Percentiles rank a stretch among this genome's conserved stretches.
phyloP scores from a whole-genome alignment of 2,113 vertebrate genomes.

The Alligator sinensis region DNA sequence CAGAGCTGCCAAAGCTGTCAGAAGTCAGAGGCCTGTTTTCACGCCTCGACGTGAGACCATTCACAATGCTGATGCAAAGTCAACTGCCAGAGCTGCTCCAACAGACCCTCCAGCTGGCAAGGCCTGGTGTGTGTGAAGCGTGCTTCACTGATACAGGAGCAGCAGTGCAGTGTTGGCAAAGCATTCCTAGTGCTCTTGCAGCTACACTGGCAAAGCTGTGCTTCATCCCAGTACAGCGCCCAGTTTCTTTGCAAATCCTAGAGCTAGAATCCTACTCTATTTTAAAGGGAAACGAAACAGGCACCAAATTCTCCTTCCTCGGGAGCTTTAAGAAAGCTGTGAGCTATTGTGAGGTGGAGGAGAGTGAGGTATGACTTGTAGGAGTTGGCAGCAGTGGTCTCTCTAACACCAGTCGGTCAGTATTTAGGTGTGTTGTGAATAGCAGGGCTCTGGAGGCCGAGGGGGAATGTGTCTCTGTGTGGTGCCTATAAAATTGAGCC shows the following conservation, averaged over 20 bases:
- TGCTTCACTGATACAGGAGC: too few relatives aligned
- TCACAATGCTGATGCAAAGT: background rate
- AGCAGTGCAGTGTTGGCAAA: too few relatives aligned
- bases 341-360: background rate
- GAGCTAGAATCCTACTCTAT: slow-evolving; percentile 31
- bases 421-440: background rate
- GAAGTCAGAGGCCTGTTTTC: background rate
- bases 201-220: too few relatives aligned
- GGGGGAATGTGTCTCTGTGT: too few relatives aligned
- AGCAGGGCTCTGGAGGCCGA: background rate
- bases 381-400: background rate
- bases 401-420: background rate
- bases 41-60: background rate
- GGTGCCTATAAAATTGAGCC: background rate
- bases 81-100: background rate
- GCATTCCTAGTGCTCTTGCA: too few relatives aligned
- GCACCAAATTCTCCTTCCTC: background rate
- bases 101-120: background rate
- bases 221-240: background rate
- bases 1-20: background rate
- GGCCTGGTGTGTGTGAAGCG: too few relatives aligned
- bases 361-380: background rate
- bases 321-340: background rate
- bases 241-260: slow-evolving; percentile 50
- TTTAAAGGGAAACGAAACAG: background rate